phyloP scores from a whole-genome alignment of 2,797 vertebrate genomes.

The Nannoperca obscura region DNA sequence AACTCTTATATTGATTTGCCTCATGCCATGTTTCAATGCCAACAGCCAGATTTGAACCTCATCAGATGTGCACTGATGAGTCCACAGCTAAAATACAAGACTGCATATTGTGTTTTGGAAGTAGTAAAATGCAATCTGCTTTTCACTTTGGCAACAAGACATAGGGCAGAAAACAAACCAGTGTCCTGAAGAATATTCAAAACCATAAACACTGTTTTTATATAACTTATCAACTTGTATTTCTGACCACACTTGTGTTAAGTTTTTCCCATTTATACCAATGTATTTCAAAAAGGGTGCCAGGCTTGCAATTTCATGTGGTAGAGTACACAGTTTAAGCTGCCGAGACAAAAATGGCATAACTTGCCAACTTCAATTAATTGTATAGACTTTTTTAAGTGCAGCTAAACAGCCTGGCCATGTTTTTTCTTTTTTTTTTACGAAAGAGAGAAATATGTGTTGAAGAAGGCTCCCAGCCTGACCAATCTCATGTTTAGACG shows the following conservation, averaged over 20 bases:
- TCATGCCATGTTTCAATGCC: constrained; percentile 25
- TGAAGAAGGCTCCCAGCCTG: constrained; percentile 5
- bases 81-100: background rate
- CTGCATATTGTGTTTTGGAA: background rate
- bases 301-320: background rate
- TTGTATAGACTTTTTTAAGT: constrained; percentile 25
- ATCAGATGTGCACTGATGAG: constrained; percentile 9
- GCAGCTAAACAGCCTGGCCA: constrained; percentile 6
- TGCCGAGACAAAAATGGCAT: too few relatives aligned
- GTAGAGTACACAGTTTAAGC: too few relatives aligned
- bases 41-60: constrained; percentile 26
- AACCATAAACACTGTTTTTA: background rate
- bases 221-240: background rate
- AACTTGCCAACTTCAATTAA: constrained; percentile 38
- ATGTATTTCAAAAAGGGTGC: background rate
- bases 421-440: background rate
- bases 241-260: background rate
- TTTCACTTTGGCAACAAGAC: background rate
- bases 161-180: background rate
- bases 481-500: constrained; percentile 17
- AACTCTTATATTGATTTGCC: constrained; percentile 51
- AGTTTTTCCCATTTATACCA: background rate
- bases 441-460: constrained; percentile 3
- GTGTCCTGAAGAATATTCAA: background rate
- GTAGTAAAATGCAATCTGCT: background rate